Conservation (phyloP, 1,140 invertebrate species). For the Oreohelix idahoensis region DNA sequence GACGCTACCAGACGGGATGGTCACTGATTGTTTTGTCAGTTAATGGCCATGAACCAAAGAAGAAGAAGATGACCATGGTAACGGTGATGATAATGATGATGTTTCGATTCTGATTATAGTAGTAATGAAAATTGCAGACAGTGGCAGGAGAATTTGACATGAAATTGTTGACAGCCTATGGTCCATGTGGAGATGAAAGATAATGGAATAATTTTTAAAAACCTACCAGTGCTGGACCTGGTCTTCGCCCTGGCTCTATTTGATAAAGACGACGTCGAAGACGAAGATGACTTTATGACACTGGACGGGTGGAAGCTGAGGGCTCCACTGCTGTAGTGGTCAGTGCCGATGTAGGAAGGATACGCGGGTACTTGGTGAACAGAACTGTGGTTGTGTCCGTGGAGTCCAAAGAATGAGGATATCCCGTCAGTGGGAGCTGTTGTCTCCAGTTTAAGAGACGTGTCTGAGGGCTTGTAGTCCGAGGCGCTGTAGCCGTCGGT, state of each 20-base stretch:
- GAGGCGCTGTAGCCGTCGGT: constrained; percentile 3
- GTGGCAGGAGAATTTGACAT: too few relatives aligned
- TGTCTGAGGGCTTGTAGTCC: background rate
- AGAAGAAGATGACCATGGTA: too few relatives aligned
- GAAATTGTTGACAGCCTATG: too few relatives aligned
- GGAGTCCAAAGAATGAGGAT: constrained; percentile 25
- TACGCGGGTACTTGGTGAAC: constrained; percentile 64
- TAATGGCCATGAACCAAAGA: too few relatives aligned
- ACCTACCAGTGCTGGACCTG: constrained; percentile 49
- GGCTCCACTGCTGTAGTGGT: constrained; percentile 54
- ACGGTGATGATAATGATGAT: too few relatives aligned
- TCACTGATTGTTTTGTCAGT: too few relatives aligned
- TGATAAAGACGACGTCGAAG: constrained; percentile 76
- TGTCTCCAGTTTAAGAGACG: constrained; percentile 74
- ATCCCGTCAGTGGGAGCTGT: background rate
- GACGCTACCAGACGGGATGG: too few relatives aligned
- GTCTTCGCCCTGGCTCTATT: constrained; percentile 85
- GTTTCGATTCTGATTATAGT: too few relatives aligned
- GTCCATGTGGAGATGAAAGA: too few relatives aligned
- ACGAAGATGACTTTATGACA: constrained; percentile 71
- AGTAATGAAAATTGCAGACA: too few relatives aligned
- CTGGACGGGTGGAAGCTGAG: constrained; percentile 69
- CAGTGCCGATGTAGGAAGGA: constrained; percentile 48
- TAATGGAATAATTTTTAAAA: too few relatives aligned
- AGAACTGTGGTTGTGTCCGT: constrained; percentile 38